These are phyloP conservation scores for Actinernus sp. DNA, from an alignment of 92 coral and sea anemone species.

Conservation along the genomic window DNA sequence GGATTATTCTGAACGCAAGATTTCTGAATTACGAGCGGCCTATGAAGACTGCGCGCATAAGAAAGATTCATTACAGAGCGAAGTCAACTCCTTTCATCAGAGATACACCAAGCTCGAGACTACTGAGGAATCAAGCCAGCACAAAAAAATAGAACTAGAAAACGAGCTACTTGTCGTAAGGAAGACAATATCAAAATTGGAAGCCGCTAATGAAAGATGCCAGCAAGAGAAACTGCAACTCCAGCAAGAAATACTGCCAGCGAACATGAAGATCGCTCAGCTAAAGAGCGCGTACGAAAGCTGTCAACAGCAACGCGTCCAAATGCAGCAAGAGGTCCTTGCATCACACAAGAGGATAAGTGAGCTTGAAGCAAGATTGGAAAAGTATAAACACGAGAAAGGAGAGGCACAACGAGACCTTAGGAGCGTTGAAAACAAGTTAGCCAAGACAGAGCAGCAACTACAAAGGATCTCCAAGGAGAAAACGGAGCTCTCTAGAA, in stretches of 20 bases:
- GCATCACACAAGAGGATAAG: slow-evolving; percentile 74
- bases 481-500: slow-evolving; percentile 61
- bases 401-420: slow-evolving; percentile 71
- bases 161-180: slow-evolving; percentile 61
- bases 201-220: slow-evolving; percentile 75
- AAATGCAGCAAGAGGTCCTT: slow-evolving; percentile 77
- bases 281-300: slow-evolving; percentile 79
- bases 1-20: slow-evolving; percentile 55
- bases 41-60: slow-evolving; percentile 65
- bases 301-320: slow-evolving; percentile 74
- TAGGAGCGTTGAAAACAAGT: slow-evolving; percentile 54
- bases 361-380: slow-evolving; percentile 70
- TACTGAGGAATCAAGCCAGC: slow-evolving; percentile 55
- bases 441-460: slow-evolving; percentile 75
- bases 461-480: slow-evolving; percentile 70
- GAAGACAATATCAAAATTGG: slow-evolving; percentile 74
- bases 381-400: slow-evolving; percentile 60
- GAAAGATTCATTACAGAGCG: slow-evolving; percentile 72
- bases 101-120: slow-evolving; percentile 50
- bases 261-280: slow-evolving; percentile 81
- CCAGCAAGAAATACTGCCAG: slow-evolving; percentile 81
- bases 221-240: slow-evolving; percentile 85
- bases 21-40: slow-evolving; percentile 61
- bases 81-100: slow-evolving; percentile 67
- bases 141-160: slow-evolving; percentile 74